A percentile compares a stretch with the other conserved stretches of the same genome.
Conservation (phyloP, 1,140 invertebrate species). For the Nebria ingens region DNA sequence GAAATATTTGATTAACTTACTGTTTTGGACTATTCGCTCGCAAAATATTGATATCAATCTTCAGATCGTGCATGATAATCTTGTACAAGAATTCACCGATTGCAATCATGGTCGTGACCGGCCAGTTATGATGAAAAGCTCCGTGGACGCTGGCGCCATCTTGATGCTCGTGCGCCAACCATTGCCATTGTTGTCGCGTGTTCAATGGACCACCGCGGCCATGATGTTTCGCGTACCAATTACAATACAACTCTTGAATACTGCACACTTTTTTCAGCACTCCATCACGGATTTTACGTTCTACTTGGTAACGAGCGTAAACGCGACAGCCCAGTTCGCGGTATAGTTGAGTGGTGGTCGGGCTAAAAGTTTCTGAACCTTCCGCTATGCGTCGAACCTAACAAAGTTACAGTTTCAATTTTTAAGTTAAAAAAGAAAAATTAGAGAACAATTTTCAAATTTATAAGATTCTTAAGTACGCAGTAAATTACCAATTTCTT, state of each 20-base stretch:
- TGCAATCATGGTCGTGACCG: slow-evolving; percentile 42
- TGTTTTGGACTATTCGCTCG: slow-evolving; percentile 40
- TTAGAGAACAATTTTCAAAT: slow-evolving; percentile 6
- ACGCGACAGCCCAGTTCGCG: slow-evolving; percentile 59
- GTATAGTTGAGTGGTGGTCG: slow-evolving; percentile 51
- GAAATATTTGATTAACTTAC: slow-evolving; percentile 34
- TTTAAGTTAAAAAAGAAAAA: slow-evolving; percentile 11
- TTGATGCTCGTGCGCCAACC: slow-evolving; percentile 42
- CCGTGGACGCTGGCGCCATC: slow-evolving; percentile 47
- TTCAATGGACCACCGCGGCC: slow-evolving; percentile 37
- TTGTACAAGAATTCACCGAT: slow-evolving; percentile 79
- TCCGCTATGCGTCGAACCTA: slow-evolving; percentile 58
- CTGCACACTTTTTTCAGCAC: slow-evolving; percentile 53
- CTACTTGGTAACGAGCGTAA: slow-evolving; percentile 49
- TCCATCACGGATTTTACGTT: slow-evolving; percentile 50
- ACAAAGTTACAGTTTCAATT: slow-evolving; percentile 39
- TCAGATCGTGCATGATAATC: slow-evolving; percentile 76
- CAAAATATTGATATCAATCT: slow-evolving; percentile 62
- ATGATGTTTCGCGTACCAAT: slow-evolving; percentile 49
- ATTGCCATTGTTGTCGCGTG: slow-evolving; percentile 62
- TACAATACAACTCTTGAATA: slow-evolving; percentile 58
- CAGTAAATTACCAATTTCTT: not conserved
- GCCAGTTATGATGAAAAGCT: slow-evolving; percentile 51
- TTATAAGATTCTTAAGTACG: not conserved
- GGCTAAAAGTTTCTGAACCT: slow-evolving; percentile 71